Percentiles rank a stretch among this genome's conserved stretches.
Evolutionary conservation across 2,888 invertebrate species (phyloP).

Genomic region (Metacarcinus magister): DNA sequence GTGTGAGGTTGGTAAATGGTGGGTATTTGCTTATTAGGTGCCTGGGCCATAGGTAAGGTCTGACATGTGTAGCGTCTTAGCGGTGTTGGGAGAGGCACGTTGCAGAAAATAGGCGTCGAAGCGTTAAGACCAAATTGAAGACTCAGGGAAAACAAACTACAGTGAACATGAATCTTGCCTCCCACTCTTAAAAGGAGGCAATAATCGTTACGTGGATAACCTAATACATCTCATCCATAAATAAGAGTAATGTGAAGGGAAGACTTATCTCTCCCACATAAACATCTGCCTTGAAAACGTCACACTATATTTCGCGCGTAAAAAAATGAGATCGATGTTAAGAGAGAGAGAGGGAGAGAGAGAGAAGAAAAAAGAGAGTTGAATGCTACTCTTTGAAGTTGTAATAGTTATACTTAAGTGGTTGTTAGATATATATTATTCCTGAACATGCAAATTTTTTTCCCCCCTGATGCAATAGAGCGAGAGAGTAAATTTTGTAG

Average conservation of each 20-base stretch:
- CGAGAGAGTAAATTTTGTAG: neutral
- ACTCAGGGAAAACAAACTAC: neutral
- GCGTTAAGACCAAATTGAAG: neutral
- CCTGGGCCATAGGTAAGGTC: neutral
- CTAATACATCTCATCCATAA: slow-evolving; percentile 11
- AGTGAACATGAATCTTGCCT: neutral
- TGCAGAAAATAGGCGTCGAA: neutral
- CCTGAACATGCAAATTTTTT: neutral
- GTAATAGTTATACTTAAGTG: too few species aligned
- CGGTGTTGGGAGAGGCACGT: neutral
- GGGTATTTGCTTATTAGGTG: neutral
- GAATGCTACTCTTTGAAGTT: too few species aligned
- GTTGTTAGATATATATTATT: too few species aligned
- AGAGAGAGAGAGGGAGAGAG: neutral
- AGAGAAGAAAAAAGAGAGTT: neutral
- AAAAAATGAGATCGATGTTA: neutral
- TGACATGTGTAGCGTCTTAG: neutral
- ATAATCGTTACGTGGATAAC: slow-evolving; percentile 22
- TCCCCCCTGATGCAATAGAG: neutral
- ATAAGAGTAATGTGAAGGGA: neutral
- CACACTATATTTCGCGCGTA: too few species aligned
- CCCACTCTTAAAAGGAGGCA: neutral
- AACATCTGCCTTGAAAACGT: too few species aligned
- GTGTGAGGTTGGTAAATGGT: slow-evolving; percentile 8
- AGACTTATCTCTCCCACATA: neutral